Percentiles rank a stretch among this genome's conserved stretches.
phyloP scores from a whole-genome alignment of 2,888 invertebrate species.

The Nycteola revayana region DNA sequence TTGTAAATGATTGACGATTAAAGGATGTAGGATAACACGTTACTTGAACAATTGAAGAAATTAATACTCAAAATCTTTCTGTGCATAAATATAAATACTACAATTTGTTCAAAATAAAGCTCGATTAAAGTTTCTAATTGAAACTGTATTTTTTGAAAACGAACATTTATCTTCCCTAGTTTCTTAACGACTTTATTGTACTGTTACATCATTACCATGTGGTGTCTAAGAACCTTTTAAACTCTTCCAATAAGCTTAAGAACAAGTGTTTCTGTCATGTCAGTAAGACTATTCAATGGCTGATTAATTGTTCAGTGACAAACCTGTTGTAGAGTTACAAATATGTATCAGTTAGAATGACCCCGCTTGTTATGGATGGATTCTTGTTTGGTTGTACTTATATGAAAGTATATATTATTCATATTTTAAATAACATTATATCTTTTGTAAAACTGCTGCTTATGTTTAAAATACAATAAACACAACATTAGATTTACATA shows the following conservation, averaged over 20 bases:
- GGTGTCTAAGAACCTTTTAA: constrained; percentile 6
- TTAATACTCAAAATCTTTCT: too few species aligned
- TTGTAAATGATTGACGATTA: constrained; percentile 14
- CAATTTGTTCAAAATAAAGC: too few species aligned
- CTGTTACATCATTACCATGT: constrained; percentile 13
- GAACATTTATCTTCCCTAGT: too few species aligned
- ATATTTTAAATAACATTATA: too few species aligned
- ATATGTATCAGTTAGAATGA: constrained; percentile 17
- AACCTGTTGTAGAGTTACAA: constrained; percentile 11
- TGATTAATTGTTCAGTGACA: constrained; percentile 26
- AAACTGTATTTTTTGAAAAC: too few species aligned
- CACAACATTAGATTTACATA: too few species aligned
- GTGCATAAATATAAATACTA: too few species aligned
- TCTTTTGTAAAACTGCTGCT: not conserved
- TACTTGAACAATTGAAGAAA: too few species aligned
- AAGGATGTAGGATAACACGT: too few species aligned
- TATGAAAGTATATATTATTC: not conserved
- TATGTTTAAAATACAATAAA: too few species aligned
- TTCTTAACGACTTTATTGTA: too few species aligned
- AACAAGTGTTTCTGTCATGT: constrained; percentile 31
- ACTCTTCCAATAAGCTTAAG: constrained; percentile 10
- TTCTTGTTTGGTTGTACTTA: not conserved
- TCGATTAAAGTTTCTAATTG: too few species aligned
- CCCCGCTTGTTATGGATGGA: not conserved
- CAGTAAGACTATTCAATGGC: constrained; percentile 13